Base-by-base conservation (phyloP, 2,113 vertebrate genomes). In the Solea senegalensis region DNA sequence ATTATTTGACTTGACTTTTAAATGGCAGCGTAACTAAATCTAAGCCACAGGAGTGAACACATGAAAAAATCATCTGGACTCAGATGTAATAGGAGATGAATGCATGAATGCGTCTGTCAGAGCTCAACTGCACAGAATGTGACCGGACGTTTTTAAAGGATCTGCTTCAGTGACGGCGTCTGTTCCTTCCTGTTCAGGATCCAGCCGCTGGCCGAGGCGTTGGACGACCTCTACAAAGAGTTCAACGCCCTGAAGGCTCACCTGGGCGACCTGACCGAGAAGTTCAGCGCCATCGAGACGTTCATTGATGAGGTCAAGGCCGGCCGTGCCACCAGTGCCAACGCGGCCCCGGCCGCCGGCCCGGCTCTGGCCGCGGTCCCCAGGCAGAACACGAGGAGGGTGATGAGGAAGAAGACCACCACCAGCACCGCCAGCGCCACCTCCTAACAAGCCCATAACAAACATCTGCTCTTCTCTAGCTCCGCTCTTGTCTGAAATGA, bases 151-250 rank as follows among this genome's bases (percentile, higher is more conserved):
- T 34, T 34, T 34, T 34, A 34, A 34, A 34, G 5, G 34, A 34
- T 34, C 34, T 6, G 34, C 34, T 34, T 34, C 34, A 34, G 34
- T 6, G 34, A 34, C 34, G 34, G 3, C 5, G 34, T 8, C 10
- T 54, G 67, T 60, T 0, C 48, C 15, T 34, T 14, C 1, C 9
- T 52, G 41, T 55, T 11, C 74, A 94, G 93, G 81, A 94, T 94
- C 80, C 92, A 92, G 78, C 91, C 94, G 11, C 89, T 95, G 49
- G 92, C 94, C 0, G 94, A 95, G 78, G 93, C 93, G 2, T 54
- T 95, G 34, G 87, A 90, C 8, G 94, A 95, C 70, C 91, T 95
- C 71, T 95, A 86, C 86, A 95, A 94, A 60, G 94, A 95, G 89
- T 95, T 95, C 87, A 93, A 95, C 16, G 87, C 92, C 54, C 91